Percentiles rank a stretch among this genome's conserved stretches.
Conservation (phyloP, 2,888 invertebrate species). For the Sturmia bella region DNA sequence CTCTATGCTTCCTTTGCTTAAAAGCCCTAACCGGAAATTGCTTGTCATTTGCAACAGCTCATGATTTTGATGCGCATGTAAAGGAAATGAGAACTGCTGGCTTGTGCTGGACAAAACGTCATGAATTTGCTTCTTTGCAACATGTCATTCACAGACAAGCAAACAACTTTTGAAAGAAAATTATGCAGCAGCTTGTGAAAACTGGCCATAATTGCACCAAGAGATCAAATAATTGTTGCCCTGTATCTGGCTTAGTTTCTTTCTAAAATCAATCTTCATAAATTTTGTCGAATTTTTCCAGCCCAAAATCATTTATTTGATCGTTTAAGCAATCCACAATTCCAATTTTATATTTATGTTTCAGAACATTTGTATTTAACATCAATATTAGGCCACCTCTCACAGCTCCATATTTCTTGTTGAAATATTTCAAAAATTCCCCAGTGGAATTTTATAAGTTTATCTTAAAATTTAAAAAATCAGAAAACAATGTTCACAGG, state of each 20-base stretch:
- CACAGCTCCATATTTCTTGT: too few species aligned
- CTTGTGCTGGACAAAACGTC: not conserved
- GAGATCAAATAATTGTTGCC: not conserved
- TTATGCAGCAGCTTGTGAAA: not conserved
- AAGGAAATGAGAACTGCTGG: conserved; percentile 37
- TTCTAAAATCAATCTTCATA: too few species aligned
- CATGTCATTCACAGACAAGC: too few species aligned
- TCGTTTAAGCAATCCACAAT: too few species aligned
- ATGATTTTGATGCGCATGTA: conserved; percentile 17
- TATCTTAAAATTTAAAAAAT: not conserved
- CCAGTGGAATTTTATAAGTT: not conserved
- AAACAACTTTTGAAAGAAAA: conserved; percentile 5
- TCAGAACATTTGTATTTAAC: too few species aligned
- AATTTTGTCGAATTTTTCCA: too few species aligned
- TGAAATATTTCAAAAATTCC: too few species aligned
- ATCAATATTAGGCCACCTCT: too few species aligned
- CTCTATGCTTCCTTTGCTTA: not conserved
- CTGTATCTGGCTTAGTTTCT: too few species aligned
- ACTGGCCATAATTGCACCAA: not conserved
- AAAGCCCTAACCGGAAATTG: conserved; percentile 30
- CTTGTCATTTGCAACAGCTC: conserved; percentile 35
- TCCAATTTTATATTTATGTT: too few species aligned
- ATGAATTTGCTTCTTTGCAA: not conserved
- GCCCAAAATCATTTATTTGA: too few species aligned
- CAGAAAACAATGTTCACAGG: conserved; percentile 8